Evolutionary conservation across 2,888 invertebrate genomes (phyloP).

Genomic region (Nymphalis c-album): DNA sequence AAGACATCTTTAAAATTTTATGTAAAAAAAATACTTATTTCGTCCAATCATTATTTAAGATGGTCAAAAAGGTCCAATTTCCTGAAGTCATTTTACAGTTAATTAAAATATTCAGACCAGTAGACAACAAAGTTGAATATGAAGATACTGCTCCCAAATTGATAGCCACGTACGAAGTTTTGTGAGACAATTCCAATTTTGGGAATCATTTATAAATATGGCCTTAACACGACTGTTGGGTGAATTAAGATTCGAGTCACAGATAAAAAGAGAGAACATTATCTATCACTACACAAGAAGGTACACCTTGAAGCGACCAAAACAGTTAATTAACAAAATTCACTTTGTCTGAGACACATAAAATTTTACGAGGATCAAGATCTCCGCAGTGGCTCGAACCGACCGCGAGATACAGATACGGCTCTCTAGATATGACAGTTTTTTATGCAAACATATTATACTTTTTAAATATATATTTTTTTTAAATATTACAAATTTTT

Average conservation of each 20-base stretch:
- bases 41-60: constrained; percentile 17
- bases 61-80: constrained; percentile 19
- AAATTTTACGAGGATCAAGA: constrained; percentile 81
- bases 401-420: constrained; percentile 43
- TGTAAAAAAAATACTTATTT: constrained; percentile 19
- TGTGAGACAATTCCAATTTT: constrained; percentile 38
- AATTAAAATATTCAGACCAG: constrained; percentile 29
- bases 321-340: constrained; percentile 79
- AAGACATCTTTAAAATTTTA: constrained; percentile 35
- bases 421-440: constrained; percentile 40
- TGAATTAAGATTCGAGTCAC: constrained; percentile 60
- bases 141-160: constrained; percentile 17
- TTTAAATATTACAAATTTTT: too few species aligned
- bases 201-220: constrained; percentile 42
- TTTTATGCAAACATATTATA: neutral
- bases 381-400: constrained; percentile 59
- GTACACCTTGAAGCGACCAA: constrained; percentile 56
- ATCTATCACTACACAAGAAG: constrained; percentile 69
- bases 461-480: too few species aligned
- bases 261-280: constrained; percentile 63
- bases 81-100: constrained; percentile 20
- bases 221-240: constrained; percentile 40
- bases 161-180: constrained; percentile 16
- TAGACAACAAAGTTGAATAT: constrained; percentile 13
- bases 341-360: constrained; percentile 79